A percentile compares a stretch with the other conserved stretches of the same genome.
These are phyloP conservation scores for Champsocephalus gunnari DNA, from an alignment of 2,797 vertebrate genomes.

Conservation along the genomic window DNA sequence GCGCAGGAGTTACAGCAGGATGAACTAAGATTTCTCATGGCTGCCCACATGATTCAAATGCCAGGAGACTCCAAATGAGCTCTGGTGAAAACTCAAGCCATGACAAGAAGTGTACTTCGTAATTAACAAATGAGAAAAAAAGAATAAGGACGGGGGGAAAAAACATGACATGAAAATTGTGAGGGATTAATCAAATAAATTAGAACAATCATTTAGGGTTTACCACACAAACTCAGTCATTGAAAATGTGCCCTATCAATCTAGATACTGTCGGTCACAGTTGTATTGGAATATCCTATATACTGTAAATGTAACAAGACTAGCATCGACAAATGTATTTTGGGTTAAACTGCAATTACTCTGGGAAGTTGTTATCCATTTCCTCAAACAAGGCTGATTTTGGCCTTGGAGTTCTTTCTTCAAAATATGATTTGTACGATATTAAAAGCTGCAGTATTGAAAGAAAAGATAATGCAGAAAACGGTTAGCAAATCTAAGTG, in stretches of 20 bases:
- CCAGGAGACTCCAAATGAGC: background rate
- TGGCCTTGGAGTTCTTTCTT: background rate
- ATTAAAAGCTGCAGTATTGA: background rate
- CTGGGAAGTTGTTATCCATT: background rate
- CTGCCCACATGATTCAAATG: background rate
- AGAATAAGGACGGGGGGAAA: background rate
- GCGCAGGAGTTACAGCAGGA: constrained; percentile 2
- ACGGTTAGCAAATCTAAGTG: background rate
- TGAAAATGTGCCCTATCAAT: background rate
- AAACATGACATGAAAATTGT: background rate
- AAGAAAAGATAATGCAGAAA: background rate
- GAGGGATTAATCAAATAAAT: background rate
- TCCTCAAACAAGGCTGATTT: background rate
- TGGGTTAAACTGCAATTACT: background rate
- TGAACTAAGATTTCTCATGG: background rate
- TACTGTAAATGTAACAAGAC: background rate
- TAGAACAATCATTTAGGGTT: background rate
- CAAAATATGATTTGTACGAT: background rate
- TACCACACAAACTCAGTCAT: background rate
- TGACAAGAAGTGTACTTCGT: background rate
- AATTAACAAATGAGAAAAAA: no score
- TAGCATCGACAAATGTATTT: background rate
- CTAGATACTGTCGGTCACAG: background rate
- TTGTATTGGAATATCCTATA: background rate
- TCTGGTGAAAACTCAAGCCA: background rate